A percentile compares a stretch with the other conserved stretches of the same genome.
These are phyloP conservation scores for Zygogramma bicolorata DNA, from an alignment of 2,888 invertebrate species.

Conservation along the genomic window DNA sequence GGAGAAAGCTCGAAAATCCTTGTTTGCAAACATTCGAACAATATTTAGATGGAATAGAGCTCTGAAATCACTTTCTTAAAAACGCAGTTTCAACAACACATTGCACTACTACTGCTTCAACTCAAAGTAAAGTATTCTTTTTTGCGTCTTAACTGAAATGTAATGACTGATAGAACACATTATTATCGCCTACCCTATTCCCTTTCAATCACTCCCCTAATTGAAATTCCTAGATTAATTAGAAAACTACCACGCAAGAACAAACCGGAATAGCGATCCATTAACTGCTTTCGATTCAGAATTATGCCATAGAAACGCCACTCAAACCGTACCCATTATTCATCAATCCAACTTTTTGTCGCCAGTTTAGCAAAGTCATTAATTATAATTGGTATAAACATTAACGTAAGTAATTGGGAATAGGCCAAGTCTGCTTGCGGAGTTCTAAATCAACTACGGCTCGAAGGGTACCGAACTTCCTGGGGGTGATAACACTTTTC, in stretches of 20 bases:
- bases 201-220: not conserved
- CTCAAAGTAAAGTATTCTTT: too few species aligned
- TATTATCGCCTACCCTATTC: not conserved
- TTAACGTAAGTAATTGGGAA: constrained; percentile 51
- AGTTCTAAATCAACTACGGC: constrained; percentile 53
- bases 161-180: not conserved
- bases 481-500: constrained; percentile 59
- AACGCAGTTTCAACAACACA: too few species aligned
- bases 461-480: constrained; percentile 41
- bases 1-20: too few species aligned
- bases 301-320: constrained; percentile 34
- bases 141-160: not conserved
- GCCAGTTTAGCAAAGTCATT: constrained; percentile 44
- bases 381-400: constrained; percentile 52
- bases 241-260: constrained; percentile 23
- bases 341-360: constrained; percentile 38
- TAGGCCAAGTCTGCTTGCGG: constrained; percentile 50
- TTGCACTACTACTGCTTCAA: too few species aligned
- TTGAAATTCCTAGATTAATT: constrained; percentile 27
- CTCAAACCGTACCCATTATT: constrained; percentile 33
- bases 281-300: constrained; percentile 22
- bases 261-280: constrained; percentile 36
- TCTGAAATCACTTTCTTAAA: too few species aligned
- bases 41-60: too few species aligned
- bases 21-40: too few species aligned